phyloP scores from a whole-genome alignment of 2,797 vertebrate species.

The Cichlasoma orientale region DNA sequence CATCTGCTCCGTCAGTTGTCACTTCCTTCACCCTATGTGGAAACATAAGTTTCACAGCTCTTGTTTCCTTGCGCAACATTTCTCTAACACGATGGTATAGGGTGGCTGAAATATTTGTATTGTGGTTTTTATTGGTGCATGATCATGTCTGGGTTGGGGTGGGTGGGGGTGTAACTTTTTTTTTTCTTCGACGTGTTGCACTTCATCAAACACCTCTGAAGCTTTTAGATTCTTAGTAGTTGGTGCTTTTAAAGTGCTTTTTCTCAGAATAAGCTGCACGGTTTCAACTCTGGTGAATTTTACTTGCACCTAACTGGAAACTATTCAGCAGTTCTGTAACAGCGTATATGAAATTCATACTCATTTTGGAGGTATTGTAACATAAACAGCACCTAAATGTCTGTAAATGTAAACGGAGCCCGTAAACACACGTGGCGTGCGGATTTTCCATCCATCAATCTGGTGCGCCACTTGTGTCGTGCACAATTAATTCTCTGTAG shows the following conservation, averaged over 20 bases:
- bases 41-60: constrained; percentile 70
- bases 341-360: background rate
- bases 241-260: background rate
- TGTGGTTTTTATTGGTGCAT: background rate
- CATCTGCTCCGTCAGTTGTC: constrained; percentile 74
- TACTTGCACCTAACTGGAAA: background rate
- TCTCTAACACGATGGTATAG: constrained; percentile 26
- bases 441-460: background rate
- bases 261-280: constrained; percentile 16
- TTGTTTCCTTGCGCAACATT: constrained; percentile 65
- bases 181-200: background rate
- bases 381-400: background rate
- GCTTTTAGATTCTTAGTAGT: background rate
- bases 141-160: background rate
- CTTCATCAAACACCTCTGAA: background rate
- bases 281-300: background rate
- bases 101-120: constrained; percentile 15
- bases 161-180: background rate
- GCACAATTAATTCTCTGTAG: background rate
- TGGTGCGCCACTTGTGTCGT: background rate
- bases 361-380: background rate
- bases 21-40: constrained; percentile 63
- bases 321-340: background rate
- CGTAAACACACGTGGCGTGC: background rate
- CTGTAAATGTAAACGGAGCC: background rate